Base-by-base conservation (phyloP, 2,113 vertebrate genomes). In the Lethenteron camtschaticum region DNA sequence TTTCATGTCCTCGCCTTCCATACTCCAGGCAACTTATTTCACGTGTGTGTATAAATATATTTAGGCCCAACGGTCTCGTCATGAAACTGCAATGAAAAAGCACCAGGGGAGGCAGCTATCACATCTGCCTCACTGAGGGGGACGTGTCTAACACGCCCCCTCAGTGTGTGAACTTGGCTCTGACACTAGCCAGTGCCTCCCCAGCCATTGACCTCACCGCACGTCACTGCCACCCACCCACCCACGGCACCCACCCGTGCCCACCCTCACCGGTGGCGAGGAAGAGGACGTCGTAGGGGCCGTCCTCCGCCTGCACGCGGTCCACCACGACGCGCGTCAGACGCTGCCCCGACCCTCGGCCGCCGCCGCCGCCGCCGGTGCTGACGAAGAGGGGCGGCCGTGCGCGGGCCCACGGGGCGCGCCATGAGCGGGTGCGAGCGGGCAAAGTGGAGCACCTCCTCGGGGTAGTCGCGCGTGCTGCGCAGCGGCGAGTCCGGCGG, bases 241-340 rank as follows among this genome's bases (percentile, higher is more conserved):
- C 24, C 24, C 4, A 41, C 24, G 3, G 2, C 24, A 41, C 24
- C 24, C 24, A 41, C 24, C 10, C 8, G 8, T n/a, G 60, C 60
- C 60, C 60, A 14, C 10, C 8, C 10, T 76, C 80, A 96, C 92
- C 94, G 78, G 92, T 96, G 20, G 90, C 92, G 41, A 99, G 84
- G 79, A 92, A 99, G 18, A 99, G 80, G 73, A 96, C 94, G 70
- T 96, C 86, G 69, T 99, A 99, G 72, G 92, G 85, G 13, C 92
- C 94, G 58, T 99, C 94, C 77, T 95, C 87, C 6, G 94, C 94
- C 79, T 95, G 88, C 16, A 99, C 94, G 73, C 86, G 79, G 77
- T 99, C 94, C 58, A 96, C 94, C 1, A 85, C 88, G 69, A 96
- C 83, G 78, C 96, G 89, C 10, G 85, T 92, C 72, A 99, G 80